Conservation (phyloP, 2,888 invertebrate species). For the Drosophila demipolita region DNA sequence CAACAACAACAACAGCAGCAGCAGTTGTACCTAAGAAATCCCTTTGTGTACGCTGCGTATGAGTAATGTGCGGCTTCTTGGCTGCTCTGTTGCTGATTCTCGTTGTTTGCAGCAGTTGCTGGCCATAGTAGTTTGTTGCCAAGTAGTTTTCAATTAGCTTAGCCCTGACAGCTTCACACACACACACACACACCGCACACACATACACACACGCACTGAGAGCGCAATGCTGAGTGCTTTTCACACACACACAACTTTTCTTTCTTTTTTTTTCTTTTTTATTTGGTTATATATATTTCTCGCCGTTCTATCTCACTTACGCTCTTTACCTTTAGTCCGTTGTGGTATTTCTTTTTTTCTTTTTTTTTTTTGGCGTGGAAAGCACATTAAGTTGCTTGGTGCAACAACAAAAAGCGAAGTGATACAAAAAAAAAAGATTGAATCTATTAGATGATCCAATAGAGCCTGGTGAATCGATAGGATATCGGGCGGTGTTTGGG, state of each 20-base stretch:
- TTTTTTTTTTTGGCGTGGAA: conserved; percentile 18
- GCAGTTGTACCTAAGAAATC: conserved; percentile 9
- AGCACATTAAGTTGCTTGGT: conserved; percentile 47
- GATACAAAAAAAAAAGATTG: background rate
- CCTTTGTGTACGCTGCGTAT: conserved; percentile 62
- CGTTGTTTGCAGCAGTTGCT: conserved; percentile 36
- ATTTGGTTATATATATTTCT: background rate
- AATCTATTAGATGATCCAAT: background rate
- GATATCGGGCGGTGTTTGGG: background rate
- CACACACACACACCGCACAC: background rate
- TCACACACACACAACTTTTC: conserved; percentile 4
- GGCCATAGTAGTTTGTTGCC: conserved; percentile 29
- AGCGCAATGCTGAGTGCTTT: conserved; percentile 57
- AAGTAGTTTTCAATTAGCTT: conserved; percentile 77
- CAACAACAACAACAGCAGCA: conserved; percentile 19
- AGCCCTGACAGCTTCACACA: conserved; percentile 44
- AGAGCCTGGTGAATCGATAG: conserved; percentile 31
- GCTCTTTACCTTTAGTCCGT: conserved; percentile 25
- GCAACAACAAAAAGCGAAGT: conserved; percentile 18
- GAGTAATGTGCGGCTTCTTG: conserved; percentile 74
- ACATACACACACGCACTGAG: background rate
- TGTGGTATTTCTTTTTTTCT: conserved; percentile 9
- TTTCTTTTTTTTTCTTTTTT: background rate
- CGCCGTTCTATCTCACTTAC: conserved; percentile 1
- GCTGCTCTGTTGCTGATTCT: conserved; percentile 43